Base-by-base conservation (phyloP, 2,888 invertebrate species). In the Ferrisia virgata region DNA sequence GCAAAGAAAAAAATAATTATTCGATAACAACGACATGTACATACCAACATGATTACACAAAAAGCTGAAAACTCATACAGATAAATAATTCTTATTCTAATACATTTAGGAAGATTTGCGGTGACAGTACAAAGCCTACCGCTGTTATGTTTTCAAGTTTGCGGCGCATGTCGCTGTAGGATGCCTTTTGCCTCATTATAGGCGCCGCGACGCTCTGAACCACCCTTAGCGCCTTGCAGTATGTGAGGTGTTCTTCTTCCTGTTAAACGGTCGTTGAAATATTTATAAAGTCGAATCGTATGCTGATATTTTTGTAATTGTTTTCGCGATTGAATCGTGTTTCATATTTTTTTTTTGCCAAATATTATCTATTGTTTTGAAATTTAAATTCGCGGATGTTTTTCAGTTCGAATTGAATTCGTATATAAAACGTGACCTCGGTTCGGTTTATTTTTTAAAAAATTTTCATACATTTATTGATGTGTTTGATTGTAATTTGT, bases 191-290 rank as follows among this genome's bases (percentile, higher is more conserved):
- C 76, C 72, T 83, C 83, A 72, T 83, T 76, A 72, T 39, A 83
- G 83, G 83, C 83, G 83, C 83, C 83, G 83, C 83, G 76, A 83
- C 83, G 83, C 83, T 83, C 28, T 43, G 72, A 83, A 83, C 83
- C 43, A 83, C 83, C 83, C 83, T 83, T 83, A 83, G 83, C 83
- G 83, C 72, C 76, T 83, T 83, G 83, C 83, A 83, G 83, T 83
- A 72, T 72, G 83, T 83, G 83, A 72, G 83, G 83, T 83, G 83
- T 72, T 72, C 83, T 83, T 83, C 83, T 83, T 83, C 83, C 25
- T 69, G 76, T 72, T 72, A 83, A 83, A 83, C 83, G 83, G 83
- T 83, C 83, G 40, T 76, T 83, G 83, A 72, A 72, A 72, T 83
- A 83, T 76, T 83, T 76, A 43, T 83, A 43, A 79, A 79, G 72